Conservation (phyloP, 2,888 invertebrate species). For the Ceramica pisi region DNA sequence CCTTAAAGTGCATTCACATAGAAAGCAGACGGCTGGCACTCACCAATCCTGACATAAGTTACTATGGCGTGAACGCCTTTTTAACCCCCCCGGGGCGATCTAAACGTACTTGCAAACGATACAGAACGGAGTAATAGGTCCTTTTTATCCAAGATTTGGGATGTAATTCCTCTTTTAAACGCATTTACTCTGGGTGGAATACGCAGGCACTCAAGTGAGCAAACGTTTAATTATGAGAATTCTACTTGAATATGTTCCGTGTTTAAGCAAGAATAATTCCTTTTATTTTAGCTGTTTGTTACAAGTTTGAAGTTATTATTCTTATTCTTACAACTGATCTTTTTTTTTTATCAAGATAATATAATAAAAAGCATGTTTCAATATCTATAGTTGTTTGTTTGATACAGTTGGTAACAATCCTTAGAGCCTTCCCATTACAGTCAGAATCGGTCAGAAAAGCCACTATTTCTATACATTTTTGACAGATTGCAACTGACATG, state of each 20-base stretch:
- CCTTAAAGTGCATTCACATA: too few relatives aligned
- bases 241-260: slow-evolving; percentile 36
- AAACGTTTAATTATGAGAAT: slow-evolving; percentile 59
- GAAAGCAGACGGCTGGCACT: not conserved
- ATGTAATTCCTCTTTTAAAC: slow-evolving; percentile 53
- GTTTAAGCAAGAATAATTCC: slow-evolving; percentile 47
- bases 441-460: too few relatives aligned
- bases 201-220: slow-evolving; percentile 24
- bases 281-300: slow-evolving; percentile 25
- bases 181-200: slow-evolving; percentile 35
- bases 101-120: too few relatives aligned
- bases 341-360: not conserved
- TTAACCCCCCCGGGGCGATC: too few relatives aligned
- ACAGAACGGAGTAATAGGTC: not conserved
- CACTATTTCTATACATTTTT: too few relatives aligned
- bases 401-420: too few relatives aligned
- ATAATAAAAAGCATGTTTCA: not conserved
- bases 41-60: not conserved
- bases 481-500: too few relatives aligned
- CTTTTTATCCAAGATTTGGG: slow-evolving; percentile 55
- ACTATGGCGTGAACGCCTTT: not conserved
- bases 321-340: slow-evolving; percentile 4
- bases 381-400: too few relatives aligned
- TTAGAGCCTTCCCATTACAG: too few relatives aligned
- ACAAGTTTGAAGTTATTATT: slow-evolving; percentile 8